Percentiles rank a stretch among this genome's conserved stretches.
Conservation (phyloP, 2,113 vertebrate species). For the Murina feae region DNA sequence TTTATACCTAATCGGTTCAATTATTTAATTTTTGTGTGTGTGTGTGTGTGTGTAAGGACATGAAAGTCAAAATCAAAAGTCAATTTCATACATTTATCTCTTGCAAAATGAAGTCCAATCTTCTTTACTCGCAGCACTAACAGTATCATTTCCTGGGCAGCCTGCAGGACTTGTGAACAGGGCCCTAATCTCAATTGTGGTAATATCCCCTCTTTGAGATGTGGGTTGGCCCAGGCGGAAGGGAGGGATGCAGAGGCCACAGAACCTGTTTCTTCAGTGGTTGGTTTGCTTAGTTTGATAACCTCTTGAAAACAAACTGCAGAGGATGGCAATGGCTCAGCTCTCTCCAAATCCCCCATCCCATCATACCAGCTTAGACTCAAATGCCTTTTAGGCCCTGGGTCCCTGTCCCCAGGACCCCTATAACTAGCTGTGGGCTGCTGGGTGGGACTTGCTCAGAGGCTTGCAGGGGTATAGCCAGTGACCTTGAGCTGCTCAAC, state of each 20-base stretch:
- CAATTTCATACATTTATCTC: constrained; percentile 30
- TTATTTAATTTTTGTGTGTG: neutral
- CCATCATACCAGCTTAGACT: neutral
- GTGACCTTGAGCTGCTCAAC: neutral
- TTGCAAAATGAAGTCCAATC: constrained; percentile 42
- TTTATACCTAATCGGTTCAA: neutral
- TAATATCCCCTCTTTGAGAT: constrained; percentile 46
- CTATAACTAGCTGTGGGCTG: neutral
- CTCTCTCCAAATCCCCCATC: neutral
- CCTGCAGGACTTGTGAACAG: constrained; percentile 20
- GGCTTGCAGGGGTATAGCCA: neutral
- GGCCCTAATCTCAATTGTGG: constrained; percentile 3
- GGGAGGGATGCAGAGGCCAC: constrained; percentile 5
- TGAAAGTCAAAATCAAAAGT: constrained; percentile 49
- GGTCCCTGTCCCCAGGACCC: neutral
- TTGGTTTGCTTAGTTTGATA: constrained; percentile 26
- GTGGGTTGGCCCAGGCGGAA: constrained; percentile 36
- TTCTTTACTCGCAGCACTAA: neutral
- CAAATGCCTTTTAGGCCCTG: neutral
- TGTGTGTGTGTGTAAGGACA: neutral
- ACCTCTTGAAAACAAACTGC: constrained; percentile 29
- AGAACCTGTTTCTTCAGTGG: neutral
- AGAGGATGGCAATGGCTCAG: neutral
- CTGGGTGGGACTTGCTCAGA: neutral
- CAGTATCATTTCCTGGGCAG: constrained; percentile 41